A percentile compares a stretch with the other conserved stretches of the same genome.
phyloP scores from a whole-genome alignment of 2,113 vertebrate genomes.

The Nettapus auritus region DNA sequence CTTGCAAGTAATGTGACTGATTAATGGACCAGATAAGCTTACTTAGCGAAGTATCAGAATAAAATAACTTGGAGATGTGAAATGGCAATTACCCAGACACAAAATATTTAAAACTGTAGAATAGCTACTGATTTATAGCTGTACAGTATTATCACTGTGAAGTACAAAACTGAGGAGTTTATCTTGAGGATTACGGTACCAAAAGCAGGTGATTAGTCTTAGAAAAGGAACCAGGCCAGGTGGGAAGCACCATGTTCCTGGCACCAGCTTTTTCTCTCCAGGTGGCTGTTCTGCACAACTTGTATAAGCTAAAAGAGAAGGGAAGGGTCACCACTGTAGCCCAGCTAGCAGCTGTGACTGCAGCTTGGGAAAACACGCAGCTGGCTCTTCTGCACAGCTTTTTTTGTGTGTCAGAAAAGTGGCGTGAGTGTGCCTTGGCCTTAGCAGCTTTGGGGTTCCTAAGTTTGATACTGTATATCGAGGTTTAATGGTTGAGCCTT shows the following conservation, averaged over 20 bases:
- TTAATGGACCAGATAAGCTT: background rate
- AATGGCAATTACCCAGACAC: background rate
- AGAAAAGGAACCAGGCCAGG: background rate
- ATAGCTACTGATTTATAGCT: background rate
- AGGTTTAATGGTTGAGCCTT: background rate
- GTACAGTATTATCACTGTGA: background rate
- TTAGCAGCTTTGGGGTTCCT: background rate
- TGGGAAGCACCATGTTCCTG: background rate
- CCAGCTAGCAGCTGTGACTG: background rate
- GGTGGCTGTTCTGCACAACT: background rate
- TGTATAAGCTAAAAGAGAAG: background rate
- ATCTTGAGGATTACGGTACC: background rate
- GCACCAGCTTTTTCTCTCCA: accelerated
- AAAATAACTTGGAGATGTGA: background rate
- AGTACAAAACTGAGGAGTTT: background rate
- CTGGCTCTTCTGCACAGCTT: background rate
- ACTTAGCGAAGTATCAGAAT: background rate
- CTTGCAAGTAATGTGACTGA: background rate
- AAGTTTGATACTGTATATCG: background rate
- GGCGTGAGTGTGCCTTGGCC: background rate
- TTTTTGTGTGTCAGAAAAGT: background rate
- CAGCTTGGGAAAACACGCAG: background rate
- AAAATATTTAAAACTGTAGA: background rate
- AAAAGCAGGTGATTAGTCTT: background rate
- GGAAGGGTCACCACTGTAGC: accelerated